These are phyloP conservation scores for Eriosoma lanigerum DNA, from an alignment of 1,140 invertebrate species.

Conservation along the genomic window DNA sequence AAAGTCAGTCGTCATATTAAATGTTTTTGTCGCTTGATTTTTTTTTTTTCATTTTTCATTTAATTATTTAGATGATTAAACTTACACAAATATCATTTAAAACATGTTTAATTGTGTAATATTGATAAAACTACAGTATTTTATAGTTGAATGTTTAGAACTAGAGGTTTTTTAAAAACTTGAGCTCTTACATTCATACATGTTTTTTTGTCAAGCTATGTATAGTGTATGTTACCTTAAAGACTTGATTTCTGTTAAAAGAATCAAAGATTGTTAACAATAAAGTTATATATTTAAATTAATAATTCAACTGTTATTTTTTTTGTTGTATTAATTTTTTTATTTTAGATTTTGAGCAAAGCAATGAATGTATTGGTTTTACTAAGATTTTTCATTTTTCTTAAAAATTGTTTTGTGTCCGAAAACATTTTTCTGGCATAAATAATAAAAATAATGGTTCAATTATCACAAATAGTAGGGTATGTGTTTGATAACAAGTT, in stretches of 20 bases:
- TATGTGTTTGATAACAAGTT: no score
- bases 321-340: no score
- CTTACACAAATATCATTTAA: conserved; percentile 23
- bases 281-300: conserved; percentile 46
- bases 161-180: not conserved
- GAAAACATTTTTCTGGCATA: no score
- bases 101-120: not conserved
- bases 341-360: no score
- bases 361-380: no score
- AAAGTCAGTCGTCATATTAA: conserved; percentile 49
- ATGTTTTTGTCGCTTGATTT: conserved; percentile 49
- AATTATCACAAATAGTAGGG: no score
- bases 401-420: no score
- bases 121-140: not conserved
- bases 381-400: no score
- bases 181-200: conserved; percentile 4
- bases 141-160: conserved; percentile 8
- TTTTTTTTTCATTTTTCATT: conserved; percentile 32
- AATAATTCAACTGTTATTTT: conserved; percentile 15
- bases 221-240: conserved; percentile 48
- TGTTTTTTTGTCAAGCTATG: conserved; percentile 33
- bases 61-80: conserved; percentile 33
- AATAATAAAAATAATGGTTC: no score
- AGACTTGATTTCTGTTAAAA: conserved; percentile 40
- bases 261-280: conserved; percentile 47